Base-by-base conservation (phyloP, 2,113 vertebrate genomes). In the Psilopsiagon aymara region DNA sequence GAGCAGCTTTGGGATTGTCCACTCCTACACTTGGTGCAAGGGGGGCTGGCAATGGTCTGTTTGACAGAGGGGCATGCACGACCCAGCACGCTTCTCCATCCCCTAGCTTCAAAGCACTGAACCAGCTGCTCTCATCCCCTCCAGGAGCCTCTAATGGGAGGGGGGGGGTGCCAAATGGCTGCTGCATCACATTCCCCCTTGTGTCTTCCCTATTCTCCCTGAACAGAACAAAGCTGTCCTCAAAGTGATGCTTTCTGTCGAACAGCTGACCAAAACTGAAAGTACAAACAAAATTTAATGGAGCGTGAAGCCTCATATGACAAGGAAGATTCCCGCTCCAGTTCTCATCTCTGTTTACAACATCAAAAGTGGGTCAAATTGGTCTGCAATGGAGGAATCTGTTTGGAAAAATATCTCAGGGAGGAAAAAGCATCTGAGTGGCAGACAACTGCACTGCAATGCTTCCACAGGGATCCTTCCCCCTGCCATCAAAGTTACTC, bases 321-420 rank as follows among this genome's bases (percentile, higher is more conserved):
- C 94, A 95, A 96, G 94, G 85, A 97, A 95, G 92, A 95, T 95
- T 94, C 93, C 86, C 29, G 44, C 88, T 96, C 90, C 81, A 83
- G 37, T 94, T 93, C 92, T 91, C 64, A 89, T 94, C 88, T 86
- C 86, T 95, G 92, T 96, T 94, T 96, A 88, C 95, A 77, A 9
- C 4, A 4, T 63, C 75, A 76, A 86, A 96, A 96, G 81, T 92
- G 92, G 82, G 95, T 95, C 93, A 94, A 92, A 93, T 77, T 41
- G 85, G 73, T 94, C 83, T 79, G 77, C 7, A 20, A 90, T 49
- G 76, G 49, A 91, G 85, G 87, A 95, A 59, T 91, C 35, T 59
- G 46, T 46, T 49, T 66, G 87, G 73, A 83, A 81, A 77, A 51
- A 23, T n/a, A 67, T 88, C 80, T 94, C 87, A 49, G 85, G 28